Percentiles rank a stretch among this genome's conserved stretches.
phyloP scores from a whole-genome alignment of 2,888 invertebrate species.

The Malacosoma neustria region DNA sequence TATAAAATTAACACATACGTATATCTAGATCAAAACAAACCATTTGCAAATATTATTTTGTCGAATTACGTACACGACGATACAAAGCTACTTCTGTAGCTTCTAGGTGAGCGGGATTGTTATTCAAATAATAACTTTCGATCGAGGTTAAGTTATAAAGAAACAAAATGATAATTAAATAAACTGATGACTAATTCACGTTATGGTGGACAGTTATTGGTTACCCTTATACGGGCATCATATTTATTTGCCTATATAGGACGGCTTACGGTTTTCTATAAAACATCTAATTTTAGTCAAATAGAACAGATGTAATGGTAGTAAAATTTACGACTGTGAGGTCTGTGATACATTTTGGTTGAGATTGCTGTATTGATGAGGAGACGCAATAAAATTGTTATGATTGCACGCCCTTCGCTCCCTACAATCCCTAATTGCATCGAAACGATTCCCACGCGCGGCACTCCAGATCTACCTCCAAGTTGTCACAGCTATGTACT shows the following conservation, averaged over 20 bases:
- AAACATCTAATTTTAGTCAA: neutral
- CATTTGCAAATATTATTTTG: too few relatives aligned
- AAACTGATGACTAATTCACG: neutral
- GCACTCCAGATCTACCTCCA: slow-evolving; percentile 33
- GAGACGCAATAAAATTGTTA: slow-evolving; percentile 54
- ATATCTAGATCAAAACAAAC: too few relatives aligned
- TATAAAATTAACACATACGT: too few relatives aligned
- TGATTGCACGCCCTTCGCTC: slow-evolving; percentile 59
- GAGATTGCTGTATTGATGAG: slow-evolving; percentile 39
- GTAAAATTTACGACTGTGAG: slow-evolving; percentile 14
- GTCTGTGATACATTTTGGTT: slow-evolving; percentile 17
- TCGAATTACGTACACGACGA: too few relatives aligned
- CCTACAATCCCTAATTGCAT: slow-evolving; percentile 63
- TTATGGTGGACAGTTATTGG: neutral
- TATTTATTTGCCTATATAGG: neutral
- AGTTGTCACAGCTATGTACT: slow-evolving; percentile 36
- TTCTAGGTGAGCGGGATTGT: too few relatives aligned
- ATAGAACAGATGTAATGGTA: slow-evolving; percentile 5
- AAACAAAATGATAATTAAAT: neutral
- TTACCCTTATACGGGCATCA: slow-evolving; percentile 1
- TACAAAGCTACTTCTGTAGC: too few relatives aligned
- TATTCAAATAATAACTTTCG: too few relatives aligned
- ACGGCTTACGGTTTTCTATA: too few relatives aligned
- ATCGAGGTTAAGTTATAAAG: neutral
- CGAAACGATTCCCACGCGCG: slow-evolving; percentile 61